Evolutionary conservation across 1,140 invertebrate genomes (phyloP).

Genomic region (Diorhabda sublineata): DNA sequence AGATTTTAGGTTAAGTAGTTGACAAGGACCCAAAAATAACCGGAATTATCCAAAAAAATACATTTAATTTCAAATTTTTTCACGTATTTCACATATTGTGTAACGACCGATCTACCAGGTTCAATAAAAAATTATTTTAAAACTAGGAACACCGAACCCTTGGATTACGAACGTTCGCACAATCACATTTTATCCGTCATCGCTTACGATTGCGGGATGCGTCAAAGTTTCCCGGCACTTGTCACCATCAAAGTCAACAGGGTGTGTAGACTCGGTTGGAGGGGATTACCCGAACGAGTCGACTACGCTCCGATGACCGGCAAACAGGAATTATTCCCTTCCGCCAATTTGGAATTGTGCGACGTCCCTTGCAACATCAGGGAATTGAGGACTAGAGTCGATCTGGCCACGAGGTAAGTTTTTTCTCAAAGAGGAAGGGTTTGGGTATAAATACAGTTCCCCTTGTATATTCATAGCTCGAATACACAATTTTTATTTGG

Average conservation of each 20-base stretch:
- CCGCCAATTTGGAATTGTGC: constrained; percentile 82
- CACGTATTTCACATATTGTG: too few species aligned
- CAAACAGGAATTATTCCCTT: constrained; percentile 74
- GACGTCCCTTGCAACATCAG: constrained; percentile 72
- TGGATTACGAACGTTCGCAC: constrained; percentile 87
- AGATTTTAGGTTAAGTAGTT: too few species aligned
- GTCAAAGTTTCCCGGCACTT: constrained; percentile 82
- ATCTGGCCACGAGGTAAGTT: constrained; percentile 52
- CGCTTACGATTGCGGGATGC: constrained; percentile 95
- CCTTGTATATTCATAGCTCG: neutral
- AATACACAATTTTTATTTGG: neutral
- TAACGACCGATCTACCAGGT: too few species aligned
- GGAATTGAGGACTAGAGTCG: constrained; percentile 62
- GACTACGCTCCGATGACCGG: constrained; percentile 86
- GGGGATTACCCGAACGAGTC: constrained; percentile 81
- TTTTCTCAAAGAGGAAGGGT: neutral
- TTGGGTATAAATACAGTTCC: too few species aligned
- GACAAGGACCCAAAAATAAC: too few species aligned
- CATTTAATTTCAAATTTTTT: too few species aligned
- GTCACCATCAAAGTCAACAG: constrained; percentile 86
- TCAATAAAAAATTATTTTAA: too few species aligned
- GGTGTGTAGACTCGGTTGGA: constrained; percentile 55
- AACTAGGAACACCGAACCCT: constrained; percentile 72
- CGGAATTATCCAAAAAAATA: too few species aligned
- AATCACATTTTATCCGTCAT: constrained; percentile 96